Base-by-base conservation (phyloP, 1,140 invertebrate genomes). In the Sycophaga agraensis region DNA sequence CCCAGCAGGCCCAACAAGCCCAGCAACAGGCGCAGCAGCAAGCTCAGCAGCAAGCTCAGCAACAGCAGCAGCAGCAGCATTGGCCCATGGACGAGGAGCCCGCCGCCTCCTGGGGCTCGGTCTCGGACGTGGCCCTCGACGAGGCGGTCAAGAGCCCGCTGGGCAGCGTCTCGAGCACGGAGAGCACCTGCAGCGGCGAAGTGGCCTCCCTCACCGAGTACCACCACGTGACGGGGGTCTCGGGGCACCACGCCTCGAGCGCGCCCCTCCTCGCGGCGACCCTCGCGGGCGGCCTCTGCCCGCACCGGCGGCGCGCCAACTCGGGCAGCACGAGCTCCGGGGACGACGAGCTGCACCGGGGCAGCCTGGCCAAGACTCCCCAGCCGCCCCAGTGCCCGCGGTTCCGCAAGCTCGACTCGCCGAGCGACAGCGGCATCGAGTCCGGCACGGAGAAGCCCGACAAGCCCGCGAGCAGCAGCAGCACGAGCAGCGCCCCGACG, bases 351-450 rank as follows among this genome's bases (percentile, higher is more conserved):
- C 61, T 58, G 7, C 87, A 88, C 34, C 85, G 86, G 50, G 84
- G 86, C 0, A 83, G 83, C 19, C 75, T 90, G 50, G 85, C 87
- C 0, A 79, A 77, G 50, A 77, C 76, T 0, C 74, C 77, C 0
- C 79, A 80, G 24, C 83, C 84, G 2, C 46, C 79, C 0, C 78
- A 79, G 62, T 83, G 83, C 53, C 78, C 83, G 60, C 83, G 86
- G 24, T 89, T 91, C 73, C 84, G 91, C 31, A 93, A 94, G 70
- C 81, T 94, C 28, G 92, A 95, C 70, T 94, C 91, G 6, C 93
- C 92, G 9, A 93, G 89, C 63, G 94, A 96, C 78, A 95, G 92
- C 40, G 94, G 93, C 28, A 95, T 96, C 68, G 93, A 96, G 73
- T 92, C 90, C 1, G 92, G 93, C n/a, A 93, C 92, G 37, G 91